phyloP scores from a whole-genome alignment of 92 coral and sea anemone genomes.

The Galaxea fascicularis region DNA sequence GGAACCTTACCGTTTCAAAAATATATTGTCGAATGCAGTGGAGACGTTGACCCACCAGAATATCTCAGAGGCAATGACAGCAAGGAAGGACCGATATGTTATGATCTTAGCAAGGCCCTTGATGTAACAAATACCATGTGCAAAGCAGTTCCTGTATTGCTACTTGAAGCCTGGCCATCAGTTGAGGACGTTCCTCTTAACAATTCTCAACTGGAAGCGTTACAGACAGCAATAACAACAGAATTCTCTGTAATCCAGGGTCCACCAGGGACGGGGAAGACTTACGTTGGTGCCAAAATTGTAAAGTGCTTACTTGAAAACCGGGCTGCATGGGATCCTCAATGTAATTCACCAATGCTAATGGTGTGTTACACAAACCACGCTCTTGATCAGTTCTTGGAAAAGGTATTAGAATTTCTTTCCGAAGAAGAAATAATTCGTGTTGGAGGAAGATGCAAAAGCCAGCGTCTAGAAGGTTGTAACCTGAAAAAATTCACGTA shows the following conservation, averaged over 20 bases:
- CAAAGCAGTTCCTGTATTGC: conserved; percentile 53
- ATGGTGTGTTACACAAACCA: conserved; percentile 93
- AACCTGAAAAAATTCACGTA: conserved; percentile 43
- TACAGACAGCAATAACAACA: conserved; percentile 79
- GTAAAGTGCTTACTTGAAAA: conserved; percentile 66
- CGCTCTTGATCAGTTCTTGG: conserved; percentile 85
- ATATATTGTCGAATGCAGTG: conserved; percentile 73
- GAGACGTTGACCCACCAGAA: conserved; percentile 75
- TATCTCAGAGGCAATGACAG: conserved; percentile 54
- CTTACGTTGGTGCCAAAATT: conserved; percentile 81
- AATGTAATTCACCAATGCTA: conserved; percentile 64
- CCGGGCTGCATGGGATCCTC: conserved; percentile 52
- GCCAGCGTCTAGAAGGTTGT: conserved; percentile 40
- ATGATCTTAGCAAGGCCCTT: conserved; percentile 63
- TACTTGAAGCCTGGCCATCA: conserved; percentile 68
- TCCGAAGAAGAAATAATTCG: conserved; percentile 53
- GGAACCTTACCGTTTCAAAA: conserved; percentile 74
- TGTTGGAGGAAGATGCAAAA: conserved; percentile 81
- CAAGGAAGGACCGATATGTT: conserved; percentile 27
- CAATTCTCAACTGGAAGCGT: conserved; percentile 75
- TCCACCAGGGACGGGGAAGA: conserved; percentile 89
- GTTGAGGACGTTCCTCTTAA: conserved; percentile 61
- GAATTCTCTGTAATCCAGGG: conserved; percentile 91
- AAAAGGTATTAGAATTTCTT: conserved; percentile 67
- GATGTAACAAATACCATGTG: not conserved